Evolutionary conservation across 2,888 invertebrate species (phyloP), one percentile per base, ranked within the genome.

Genomic region (Gnatocerus cornutus): DNA sequence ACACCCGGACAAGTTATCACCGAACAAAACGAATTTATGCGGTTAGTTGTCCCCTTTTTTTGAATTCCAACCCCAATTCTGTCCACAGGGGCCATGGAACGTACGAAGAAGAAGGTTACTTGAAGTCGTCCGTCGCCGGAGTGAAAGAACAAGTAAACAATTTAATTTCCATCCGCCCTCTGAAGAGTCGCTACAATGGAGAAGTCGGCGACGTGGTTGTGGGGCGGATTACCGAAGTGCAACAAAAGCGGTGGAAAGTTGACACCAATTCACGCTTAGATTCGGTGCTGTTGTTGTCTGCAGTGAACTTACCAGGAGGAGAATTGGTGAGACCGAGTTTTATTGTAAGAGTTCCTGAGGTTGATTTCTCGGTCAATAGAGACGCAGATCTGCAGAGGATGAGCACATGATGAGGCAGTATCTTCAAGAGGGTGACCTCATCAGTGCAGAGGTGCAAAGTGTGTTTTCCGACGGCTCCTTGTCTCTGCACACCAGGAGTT

Each of bases 121-220:
- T 99, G 39, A 92, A 95, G 84, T 92, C 99, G 0, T 97, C 98
- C 0, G 96, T 99, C 0, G 98, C 98, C 39, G 99, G 99, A 16
- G 91, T 95, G 12, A 92, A 97, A 81, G 95, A 97, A 81, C 93
- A 94, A 86, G 96, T 99, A 0, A 99, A 99, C 84, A 97, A 97
- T 84, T 87, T 99, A 66, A 93, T 99, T 69, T 95, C 96, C 56
- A 93, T 99, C 2, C 90, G 91, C 74, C 97, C 99, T 0, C 86
- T 98, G 5, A 98, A 98, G 82, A 93, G 94, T 80, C 90, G 98
- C 69, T 98, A 94, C 82, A 92, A 93, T 69, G 95, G 95, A 6
- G 98, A 98, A 87, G 94, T 99, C 61, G 99, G 99, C 0, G 99
- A 99, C 86, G 97, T 99, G 1, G 92, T 99, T 7, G 95, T 99